Evolutionary conservation across 2,888 invertebrate species (phyloP).

Genomic region (Luperina nickerlii): DNA sequence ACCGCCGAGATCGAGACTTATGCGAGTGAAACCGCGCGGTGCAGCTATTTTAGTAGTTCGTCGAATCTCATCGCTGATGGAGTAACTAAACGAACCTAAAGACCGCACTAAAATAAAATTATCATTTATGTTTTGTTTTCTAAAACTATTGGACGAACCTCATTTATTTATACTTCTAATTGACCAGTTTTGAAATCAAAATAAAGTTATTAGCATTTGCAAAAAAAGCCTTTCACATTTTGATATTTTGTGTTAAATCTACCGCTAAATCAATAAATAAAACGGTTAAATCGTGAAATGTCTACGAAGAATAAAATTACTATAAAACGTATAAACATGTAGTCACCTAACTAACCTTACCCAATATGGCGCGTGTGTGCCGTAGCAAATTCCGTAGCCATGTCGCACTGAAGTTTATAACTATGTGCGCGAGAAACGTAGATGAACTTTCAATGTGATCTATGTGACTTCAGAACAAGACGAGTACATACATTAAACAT

Average conservation of each 20-base stretch:
- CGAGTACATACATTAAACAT: slow-evolving; percentile 7
- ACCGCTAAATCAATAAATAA: slow-evolving; percentile 24
- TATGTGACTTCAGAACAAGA: slow-evolving; percentile 21
- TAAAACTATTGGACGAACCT: slow-evolving; percentile 24
- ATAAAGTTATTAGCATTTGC: slow-evolving; percentile 34
- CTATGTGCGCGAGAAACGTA: slow-evolving; percentile 17
- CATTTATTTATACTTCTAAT: slow-evolving; percentile 15
- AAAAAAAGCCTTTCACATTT: slow-evolving; percentile 38
- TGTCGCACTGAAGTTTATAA: slow-evolving; percentile 38
- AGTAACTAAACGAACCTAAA: not conserved
- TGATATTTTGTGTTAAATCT: not conserved
- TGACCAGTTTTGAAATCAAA: slow-evolving; percentile 6
- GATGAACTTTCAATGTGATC: slow-evolving; percentile 24
- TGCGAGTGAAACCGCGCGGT: not conserved
- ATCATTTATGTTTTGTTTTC: slow-evolving; percentile 31
- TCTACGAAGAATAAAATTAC: slow-evolving; percentile 30
- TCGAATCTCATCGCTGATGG: not conserved
- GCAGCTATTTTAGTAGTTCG: not conserved
- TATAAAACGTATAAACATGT: slow-evolving; percentile 11
- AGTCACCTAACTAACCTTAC: slow-evolving; percentile 44
- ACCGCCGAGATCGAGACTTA: not conserved
- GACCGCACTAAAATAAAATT: slow-evolving; percentile 9
- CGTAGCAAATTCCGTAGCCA: slow-evolving; percentile 37
- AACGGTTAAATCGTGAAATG: slow-evolving; percentile 38
- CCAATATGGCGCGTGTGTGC: slow-evolving; percentile 42